These are phyloP conservation scores for fruit fly (Drosophila melanogaster) DNA, from an alignment of 1,140 invertebrate species.

Conservation along the genomic window DNA sequence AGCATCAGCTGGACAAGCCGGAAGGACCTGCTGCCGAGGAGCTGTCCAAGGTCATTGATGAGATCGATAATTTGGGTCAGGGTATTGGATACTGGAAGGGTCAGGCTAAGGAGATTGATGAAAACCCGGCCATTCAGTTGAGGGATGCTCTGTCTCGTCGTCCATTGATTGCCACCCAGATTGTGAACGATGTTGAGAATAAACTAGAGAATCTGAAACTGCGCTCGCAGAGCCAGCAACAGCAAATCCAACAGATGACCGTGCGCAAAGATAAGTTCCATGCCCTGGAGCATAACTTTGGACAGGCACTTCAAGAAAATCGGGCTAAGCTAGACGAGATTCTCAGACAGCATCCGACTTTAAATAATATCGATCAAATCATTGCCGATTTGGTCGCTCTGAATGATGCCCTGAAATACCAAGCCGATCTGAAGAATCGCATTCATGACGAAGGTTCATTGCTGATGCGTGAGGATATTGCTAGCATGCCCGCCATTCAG, in stretches of 20 bases:
- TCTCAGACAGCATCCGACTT: constrained; percentile 79
- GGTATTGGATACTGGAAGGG: constrained; percentile 90
- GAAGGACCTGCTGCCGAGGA: constrained; percentile 88
- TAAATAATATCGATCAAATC: constrained; percentile 84
- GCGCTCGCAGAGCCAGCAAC: constrained; percentile 88
- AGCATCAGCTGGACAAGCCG: constrained; percentile 91
- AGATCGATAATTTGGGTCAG: constrained; percentile 88
- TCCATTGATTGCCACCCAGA: constrained; percentile 88
- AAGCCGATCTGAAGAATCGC: constrained; percentile 86
- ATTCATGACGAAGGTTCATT: constrained; percentile 90
- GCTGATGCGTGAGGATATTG: constrained; percentile 92
- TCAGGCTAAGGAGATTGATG: constrained; percentile 89
- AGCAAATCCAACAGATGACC: constrained; percentile 88
- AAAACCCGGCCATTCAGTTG: constrained; percentile 87
- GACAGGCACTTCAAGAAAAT: constrained; percentile 87
- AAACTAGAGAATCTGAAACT: constrained; percentile 88
- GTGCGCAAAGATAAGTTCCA: constrained; percentile 89
- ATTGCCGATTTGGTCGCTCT: constrained; percentile 79
- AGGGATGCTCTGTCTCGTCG: constrained; percentile 88
- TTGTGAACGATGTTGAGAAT: constrained; percentile 90
- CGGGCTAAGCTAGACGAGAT: constrained; percentile 86
- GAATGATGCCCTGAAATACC: constrained; percentile 85
- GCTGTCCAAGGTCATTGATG: constrained; percentile 88
- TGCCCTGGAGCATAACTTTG: constrained; percentile 88
- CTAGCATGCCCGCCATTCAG: constrained; percentile 91